phyloP scores from a whole-genome alignment of 1,140 invertebrate species.

The Euwallacea similis region DNA sequence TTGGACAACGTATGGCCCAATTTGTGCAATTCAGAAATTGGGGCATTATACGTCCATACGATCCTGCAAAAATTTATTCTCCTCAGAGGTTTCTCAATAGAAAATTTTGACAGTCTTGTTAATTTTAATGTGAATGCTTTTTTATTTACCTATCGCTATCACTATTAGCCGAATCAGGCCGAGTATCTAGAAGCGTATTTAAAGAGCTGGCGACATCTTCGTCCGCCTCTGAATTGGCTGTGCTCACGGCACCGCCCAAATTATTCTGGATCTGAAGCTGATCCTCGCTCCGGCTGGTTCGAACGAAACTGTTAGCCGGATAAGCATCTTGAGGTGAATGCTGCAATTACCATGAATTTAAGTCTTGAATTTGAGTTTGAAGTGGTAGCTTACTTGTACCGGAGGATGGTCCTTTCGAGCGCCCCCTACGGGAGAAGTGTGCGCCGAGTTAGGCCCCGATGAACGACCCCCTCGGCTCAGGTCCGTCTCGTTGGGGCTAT shows the following conservation, averaged over 20 bases:
- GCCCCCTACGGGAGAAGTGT: constrained; percentile 59
- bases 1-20: constrained; percentile 59
- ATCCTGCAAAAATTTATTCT: constrained; percentile 58
- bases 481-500: constrained; percentile 72
- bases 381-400: constrained; percentile 16
- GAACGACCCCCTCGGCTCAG: constrained; percentile 55
- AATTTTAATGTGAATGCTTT: background rate
- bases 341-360: constrained; percentile 10
- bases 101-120: background rate
- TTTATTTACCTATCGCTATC: constrained; percentile 40
- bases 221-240: constrained; percentile 87
- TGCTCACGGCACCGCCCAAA: constrained; percentile 63
- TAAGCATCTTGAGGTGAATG: constrained; percentile 41
- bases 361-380: background rate
- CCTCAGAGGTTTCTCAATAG: background rate
- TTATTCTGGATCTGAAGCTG: constrained; percentile 78
- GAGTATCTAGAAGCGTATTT: constrained; percentile 84
- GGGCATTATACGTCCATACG: constrained; percentile 90
- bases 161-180: constrained; percentile 59
- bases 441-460: constrained; percentile 59
- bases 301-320: constrained; percentile 33
- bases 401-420: constrained; percentile 55
- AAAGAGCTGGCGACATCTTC: constrained; percentile 91
- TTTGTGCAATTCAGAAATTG: constrained; percentile 58
- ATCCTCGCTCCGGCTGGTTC: constrained; percentile 60